A percentile compares a stretch with the other conserved stretches of the same genome.
Evolutionary conservation across 2,888 invertebrate genomes (phyloP).

Genomic region (Lithophane socia): DNA sequence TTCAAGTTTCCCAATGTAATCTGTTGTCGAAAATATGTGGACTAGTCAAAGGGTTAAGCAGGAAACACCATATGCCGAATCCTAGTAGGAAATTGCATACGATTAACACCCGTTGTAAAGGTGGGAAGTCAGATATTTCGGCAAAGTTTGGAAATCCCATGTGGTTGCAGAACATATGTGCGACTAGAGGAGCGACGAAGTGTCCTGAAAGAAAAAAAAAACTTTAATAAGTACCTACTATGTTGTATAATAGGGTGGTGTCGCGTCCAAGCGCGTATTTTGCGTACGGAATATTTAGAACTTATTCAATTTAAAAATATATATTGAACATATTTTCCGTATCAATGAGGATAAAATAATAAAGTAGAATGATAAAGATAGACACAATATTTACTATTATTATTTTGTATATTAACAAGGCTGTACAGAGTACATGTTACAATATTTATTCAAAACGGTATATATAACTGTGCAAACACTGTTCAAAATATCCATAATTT

Average conservation of each 20-base stretch:
- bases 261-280: not conserved
- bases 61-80: slow-evolving; percentile 93
- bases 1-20: slow-evolving; percentile 89
- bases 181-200: slow-evolving; percentile 96
- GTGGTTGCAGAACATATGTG: slow-evolving; percentile 98
- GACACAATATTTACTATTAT: not conserved
- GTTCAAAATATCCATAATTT: not conserved
- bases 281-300: not conserved
- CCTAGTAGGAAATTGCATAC: slow-evolving; percentile 93
- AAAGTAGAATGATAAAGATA: slow-evolving; percentile 5
- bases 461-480: not conserved
- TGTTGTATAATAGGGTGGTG: not conserved
- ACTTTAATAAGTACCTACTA: not conserved
- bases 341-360: not conserved
- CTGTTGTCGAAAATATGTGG: slow-evolving; percentile 92
- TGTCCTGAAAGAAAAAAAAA: slow-evolving; percentile 91
- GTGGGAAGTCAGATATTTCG: slow-evolving; percentile 86
- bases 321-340: not conserved
- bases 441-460: not conserved
- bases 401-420: not conserved
- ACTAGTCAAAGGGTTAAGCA: slow-evolving; percentile 94
- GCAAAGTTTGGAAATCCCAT: slow-evolving; percentile 98
- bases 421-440: not conserved
- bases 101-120: slow-evolving; percentile 91
- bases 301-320: not conserved